Evolutionary conservation across 1,140 invertebrate species (phyloP).

Genomic region (Protaetia brevitarsis): DNA sequence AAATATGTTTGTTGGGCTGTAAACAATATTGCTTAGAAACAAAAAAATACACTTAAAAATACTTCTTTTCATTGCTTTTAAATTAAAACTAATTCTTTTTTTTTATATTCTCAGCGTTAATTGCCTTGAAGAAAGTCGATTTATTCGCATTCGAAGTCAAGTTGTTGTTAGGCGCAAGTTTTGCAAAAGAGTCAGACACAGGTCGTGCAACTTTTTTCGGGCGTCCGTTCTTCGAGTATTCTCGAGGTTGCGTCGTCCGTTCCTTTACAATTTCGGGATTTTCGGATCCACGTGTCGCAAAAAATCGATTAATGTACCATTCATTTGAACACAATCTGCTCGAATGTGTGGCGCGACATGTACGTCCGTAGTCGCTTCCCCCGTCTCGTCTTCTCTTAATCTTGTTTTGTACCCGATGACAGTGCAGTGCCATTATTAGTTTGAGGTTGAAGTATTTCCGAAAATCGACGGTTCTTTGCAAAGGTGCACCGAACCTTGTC

Average conservation of each 20-base stretch:
- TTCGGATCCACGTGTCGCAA: neutral
- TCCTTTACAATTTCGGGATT: neutral
- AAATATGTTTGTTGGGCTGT: too few species aligned
- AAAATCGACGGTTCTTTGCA: neutral
- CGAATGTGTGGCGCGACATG: too few species aligned
- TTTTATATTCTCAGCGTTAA: too few species aligned
- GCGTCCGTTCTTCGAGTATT: neutral
- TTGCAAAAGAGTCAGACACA: constrained; percentile 4
- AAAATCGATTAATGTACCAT: neutral
- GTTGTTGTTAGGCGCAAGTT: neutral
- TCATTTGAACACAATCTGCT: constrained; percentile 4
- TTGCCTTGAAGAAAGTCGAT: neutral
- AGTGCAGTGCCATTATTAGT: too few species aligned
- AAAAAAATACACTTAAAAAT: too few species aligned
- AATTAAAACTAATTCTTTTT: neutral
- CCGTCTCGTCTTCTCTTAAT: neutral
- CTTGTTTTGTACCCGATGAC: too few species aligned
- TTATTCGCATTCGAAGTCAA: neutral
- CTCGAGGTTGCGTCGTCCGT: neutral
- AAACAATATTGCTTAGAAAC: too few species aligned
- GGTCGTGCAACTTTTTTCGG: constrained; percentile 10
- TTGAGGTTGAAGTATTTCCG: too few species aligned
- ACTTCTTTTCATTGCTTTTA: too few species aligned
- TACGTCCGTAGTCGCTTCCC: neutral
- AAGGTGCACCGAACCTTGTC: neutral